Evolutionary conservation across 2,888 invertebrate genomes (phyloP).

Genomic region (Gari tellinella): DNA sequence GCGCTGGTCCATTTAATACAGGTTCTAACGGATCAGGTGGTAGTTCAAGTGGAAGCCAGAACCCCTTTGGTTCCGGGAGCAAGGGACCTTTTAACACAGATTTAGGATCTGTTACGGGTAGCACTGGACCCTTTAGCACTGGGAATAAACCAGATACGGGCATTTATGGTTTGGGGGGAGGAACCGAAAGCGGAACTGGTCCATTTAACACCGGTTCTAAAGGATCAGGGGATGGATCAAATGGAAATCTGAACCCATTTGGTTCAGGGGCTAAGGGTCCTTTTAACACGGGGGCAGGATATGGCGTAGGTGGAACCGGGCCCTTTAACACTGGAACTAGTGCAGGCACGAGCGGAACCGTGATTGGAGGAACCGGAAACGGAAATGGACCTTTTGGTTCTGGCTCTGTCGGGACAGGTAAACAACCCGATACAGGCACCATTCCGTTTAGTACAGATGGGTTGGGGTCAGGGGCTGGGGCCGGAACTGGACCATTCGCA

Average conservation of each 20-base stretch:
- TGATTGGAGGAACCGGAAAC: not conserved
- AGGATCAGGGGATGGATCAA: not conserved
- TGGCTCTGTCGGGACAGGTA: not conserved
- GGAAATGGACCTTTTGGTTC: not conserved
- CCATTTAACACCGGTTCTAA: not conserved
- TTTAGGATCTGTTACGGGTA: too few species aligned
- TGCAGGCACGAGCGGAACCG: not conserved
- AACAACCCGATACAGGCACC: not conserved
- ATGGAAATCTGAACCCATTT: slow-evolving; percentile 19
- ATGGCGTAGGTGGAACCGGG: not conserved
- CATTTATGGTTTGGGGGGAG: not conserved
- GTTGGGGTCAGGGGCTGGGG: slow-evolving; percentile 8
- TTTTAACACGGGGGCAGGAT: slow-evolving; percentile 4
- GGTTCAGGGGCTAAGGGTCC: slow-evolving; percentile 16
- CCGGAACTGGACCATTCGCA: slow-evolving; percentile 3
- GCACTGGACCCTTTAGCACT: too few species aligned
- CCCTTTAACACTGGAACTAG: not conserved
- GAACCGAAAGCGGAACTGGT: not conserved
- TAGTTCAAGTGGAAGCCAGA: slow-evolving; percentile 3
- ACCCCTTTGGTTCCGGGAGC: slow-evolving; percentile 24
- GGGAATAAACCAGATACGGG: too few species aligned
- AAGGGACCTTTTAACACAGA: too few species aligned
- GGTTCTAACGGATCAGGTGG: not conserved
- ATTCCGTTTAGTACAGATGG: too few species aligned
- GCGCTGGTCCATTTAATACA: not conserved